Conservation (phyloP, 2,888 invertebrate genomes). For the Lobophora halterata region DNA sequence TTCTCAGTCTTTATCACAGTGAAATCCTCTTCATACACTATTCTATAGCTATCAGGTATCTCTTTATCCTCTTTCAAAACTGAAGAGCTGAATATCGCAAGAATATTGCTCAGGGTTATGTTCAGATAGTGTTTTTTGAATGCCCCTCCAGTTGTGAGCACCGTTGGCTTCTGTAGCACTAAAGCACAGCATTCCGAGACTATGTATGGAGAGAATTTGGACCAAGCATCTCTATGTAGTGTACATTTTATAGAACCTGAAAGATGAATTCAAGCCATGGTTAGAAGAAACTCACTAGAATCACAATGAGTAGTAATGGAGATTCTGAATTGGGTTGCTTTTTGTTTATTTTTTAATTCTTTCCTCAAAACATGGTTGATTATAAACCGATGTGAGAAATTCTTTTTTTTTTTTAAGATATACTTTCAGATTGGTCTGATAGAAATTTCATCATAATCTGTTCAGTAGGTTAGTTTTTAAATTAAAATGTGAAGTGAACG, state of each 20-base stretch:
- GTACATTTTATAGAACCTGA: slow-evolving; percentile 71
- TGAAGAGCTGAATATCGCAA: slow-evolving; percentile 63
- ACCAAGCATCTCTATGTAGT: slow-evolving; percentile 74
- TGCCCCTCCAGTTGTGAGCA: slow-evolving; percentile 69
- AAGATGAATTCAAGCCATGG: too few species aligned
- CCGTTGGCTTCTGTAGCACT: slow-evolving; percentile 64
- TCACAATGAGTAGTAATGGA: too few species aligned
- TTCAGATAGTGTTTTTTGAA: slow-evolving; percentile 72
- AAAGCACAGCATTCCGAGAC: slow-evolving; percentile 65
- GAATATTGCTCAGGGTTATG: slow-evolving; percentile 68
- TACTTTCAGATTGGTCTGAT: too few species aligned
- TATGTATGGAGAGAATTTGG: slow-evolving; percentile 62
- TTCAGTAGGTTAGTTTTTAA: too few species aligned
- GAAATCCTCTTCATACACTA: slow-evolving; percentile 50
- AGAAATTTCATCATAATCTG: too few species aligned
- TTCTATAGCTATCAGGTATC: slow-evolving; percentile 53
- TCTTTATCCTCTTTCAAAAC: slow-evolving; percentile 44
- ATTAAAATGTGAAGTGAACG: too few species aligned
- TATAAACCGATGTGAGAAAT: too few species aligned
- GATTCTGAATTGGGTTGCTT: too few species aligned
- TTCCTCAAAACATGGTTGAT: too few species aligned
- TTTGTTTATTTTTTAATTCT: too few species aligned
- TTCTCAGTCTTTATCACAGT: slow-evolving; percentile 58
- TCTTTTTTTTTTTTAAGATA: too few species aligned
- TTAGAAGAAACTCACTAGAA: too few species aligned